phyloP scores from a whole-genome alignment of 2,113 vertebrate genomes.

The Guaruba guarouba region DNA sequence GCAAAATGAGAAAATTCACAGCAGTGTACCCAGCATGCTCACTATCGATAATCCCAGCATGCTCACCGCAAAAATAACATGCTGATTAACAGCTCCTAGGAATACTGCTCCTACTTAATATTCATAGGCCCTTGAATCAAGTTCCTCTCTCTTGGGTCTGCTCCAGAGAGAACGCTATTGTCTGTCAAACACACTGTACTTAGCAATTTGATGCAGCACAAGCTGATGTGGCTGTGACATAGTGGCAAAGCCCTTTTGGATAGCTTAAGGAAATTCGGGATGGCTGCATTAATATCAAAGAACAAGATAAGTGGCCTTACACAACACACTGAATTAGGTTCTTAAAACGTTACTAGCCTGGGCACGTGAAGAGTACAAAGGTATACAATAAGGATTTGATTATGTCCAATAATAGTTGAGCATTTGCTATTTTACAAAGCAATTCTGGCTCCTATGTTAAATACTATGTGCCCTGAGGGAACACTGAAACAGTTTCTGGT shows the following conservation, averaged over 20 bases:
- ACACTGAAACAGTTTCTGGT: background rate
- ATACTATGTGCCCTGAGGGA: background rate
- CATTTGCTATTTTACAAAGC: background rate
- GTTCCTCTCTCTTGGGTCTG: background rate
- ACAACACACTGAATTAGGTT: background rate
- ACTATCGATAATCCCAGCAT: background rate
- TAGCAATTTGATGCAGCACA: background rate
- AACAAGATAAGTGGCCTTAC: background rate
- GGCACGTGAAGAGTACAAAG: rapidly evolving
- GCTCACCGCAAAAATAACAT: background rate
- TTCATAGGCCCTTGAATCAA: background rate
- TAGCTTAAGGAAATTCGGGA: background rate
- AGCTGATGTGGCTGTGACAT: background rate
- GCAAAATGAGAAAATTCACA: background rate
- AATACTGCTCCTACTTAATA: background rate
- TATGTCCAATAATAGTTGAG: background rate
- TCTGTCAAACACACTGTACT: background rate
- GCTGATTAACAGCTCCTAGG: background rate
- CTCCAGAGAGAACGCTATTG: background rate
- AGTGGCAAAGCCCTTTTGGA: background rate
- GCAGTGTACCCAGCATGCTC: background rate
- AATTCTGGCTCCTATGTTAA: background rate
- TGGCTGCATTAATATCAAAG: background rate
- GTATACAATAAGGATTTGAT: background rate
- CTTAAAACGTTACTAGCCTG: background rate